Evolutionary conservation across 2,113 vertebrate species (phyloP).

Genomic region (Sisor rabdophorus): DNA sequence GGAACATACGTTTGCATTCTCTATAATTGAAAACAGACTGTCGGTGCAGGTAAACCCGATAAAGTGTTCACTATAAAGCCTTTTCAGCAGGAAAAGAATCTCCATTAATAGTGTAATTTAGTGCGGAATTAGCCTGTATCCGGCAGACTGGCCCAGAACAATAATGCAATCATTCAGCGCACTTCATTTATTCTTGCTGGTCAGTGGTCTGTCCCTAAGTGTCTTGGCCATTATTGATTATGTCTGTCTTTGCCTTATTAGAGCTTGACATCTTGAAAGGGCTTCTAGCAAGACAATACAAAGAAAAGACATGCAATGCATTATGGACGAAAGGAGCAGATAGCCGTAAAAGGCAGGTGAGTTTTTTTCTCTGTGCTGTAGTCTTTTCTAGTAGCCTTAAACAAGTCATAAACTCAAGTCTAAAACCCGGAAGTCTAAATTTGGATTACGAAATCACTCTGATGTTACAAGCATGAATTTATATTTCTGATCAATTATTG

Average conservation of each 20-base stretch:
- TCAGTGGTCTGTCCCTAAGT: constrained; percentile 20
- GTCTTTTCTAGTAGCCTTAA: neutral
- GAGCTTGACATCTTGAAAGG: constrained; percentile 44
- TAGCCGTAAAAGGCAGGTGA: constrained; percentile 10
- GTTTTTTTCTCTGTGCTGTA: neutral
- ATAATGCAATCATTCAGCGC: constrained; percentile 15
- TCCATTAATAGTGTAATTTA: constrained; percentile 17
- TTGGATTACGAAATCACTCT: no score
- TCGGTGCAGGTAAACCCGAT: neutral
- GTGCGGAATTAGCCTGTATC: constrained; percentile 12
- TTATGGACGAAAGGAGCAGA: neutral
- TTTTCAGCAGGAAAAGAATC: neutral
- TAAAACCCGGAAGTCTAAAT: no score
- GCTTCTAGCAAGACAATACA: constrained; percentile 14
- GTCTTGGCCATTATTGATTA: constrained; percentile 32
- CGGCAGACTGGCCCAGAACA: constrained; percentile 17
- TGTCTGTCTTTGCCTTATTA: constrained; percentile 36
- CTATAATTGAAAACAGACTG: constrained; percentile 9
- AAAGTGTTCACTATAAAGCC: neutral
- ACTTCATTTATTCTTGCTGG: constrained; percentile 37
- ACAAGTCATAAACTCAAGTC: neutral
- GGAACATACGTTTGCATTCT: constrained; percentile 9
- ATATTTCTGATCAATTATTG: no score
- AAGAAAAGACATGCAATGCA: constrained; percentile 24
- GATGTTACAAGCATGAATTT: no score